Percentiles rank a stretch among this genome's conserved stretches.
phyloP scores from a whole-genome alignment of 2,888 invertebrate species.

The Cyclophora punctaria region DNA sequence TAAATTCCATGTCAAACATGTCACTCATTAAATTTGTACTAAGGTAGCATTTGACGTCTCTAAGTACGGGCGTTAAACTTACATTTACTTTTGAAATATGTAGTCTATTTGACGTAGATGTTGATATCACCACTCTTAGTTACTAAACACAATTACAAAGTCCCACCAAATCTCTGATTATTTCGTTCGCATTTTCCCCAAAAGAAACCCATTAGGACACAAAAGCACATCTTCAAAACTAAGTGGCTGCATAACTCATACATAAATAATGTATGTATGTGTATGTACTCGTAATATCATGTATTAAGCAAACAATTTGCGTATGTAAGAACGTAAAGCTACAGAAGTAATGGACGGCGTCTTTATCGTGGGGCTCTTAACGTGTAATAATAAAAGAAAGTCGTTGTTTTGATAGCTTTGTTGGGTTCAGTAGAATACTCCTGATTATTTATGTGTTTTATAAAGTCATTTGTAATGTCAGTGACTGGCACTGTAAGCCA shows the following conservation, averaged over 20 bases:
- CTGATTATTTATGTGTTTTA: no score
- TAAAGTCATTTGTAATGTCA: no score
- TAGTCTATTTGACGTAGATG: no score
- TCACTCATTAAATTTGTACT: no score
- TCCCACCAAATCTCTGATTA: not conserved
- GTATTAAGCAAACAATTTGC: conserved; percentile 15
- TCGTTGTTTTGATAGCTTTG: conserved; percentile 8
- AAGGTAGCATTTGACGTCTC: no score
- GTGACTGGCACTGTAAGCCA: no score
- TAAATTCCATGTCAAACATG: no score
- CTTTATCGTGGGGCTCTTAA: conserved; percentile 20
- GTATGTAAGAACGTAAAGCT: conserved; percentile 9
- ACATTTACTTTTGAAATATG: no score
- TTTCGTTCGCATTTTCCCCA: no score
- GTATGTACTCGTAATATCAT: not conserved
- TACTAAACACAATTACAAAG: no score
- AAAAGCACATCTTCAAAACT: conserved; percentile 9
- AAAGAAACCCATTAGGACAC: conserved; percentile 5
- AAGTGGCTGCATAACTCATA: conserved; percentile 17
- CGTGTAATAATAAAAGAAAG: conserved; percentile 18
- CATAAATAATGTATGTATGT: conserved; percentile 1
- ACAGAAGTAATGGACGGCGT: conserved; percentile 17
- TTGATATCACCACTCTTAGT: no score
- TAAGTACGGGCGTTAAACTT: no score
- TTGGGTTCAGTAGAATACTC: conserved; percentile 7